Conservation (phyloP, 2,888 invertebrate genomes). For the Spodoptera picta region DNA sequence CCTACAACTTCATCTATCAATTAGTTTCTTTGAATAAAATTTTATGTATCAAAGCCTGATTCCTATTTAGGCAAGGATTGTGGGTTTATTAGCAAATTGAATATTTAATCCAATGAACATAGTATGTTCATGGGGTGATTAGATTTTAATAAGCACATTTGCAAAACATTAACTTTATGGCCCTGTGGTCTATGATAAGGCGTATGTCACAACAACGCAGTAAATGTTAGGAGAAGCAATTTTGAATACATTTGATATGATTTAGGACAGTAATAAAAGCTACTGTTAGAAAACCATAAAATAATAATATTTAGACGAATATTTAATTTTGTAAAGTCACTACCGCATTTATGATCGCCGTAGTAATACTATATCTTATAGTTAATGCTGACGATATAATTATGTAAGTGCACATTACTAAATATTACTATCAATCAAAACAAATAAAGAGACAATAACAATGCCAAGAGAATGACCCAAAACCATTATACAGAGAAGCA, state of each 20-base stretch:
- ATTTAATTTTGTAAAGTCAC: too few relatives aligned
- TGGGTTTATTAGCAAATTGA: constrained; percentile 42
- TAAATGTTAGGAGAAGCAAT: constrained; percentile 1
- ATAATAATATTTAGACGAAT: too few relatives aligned
- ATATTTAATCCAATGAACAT: constrained; percentile 20
- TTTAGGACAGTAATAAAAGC: constrained; percentile 2
- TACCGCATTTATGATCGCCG: too few relatives aligned
- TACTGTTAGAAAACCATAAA: too few relatives aligned
- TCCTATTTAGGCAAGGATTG: constrained; percentile 36
- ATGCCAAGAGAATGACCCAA: not conserved
- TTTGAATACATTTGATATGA: not conserved
- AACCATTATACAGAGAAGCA: constrained; percentile 4
- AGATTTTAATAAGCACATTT: constrained; percentile 26
- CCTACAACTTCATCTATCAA: constrained; percentile 45
- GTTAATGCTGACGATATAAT: too few relatives aligned
- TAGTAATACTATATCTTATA: too few relatives aligned
- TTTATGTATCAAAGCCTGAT: constrained; percentile 33
- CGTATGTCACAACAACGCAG: constrained; percentile 1
- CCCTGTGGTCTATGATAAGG: constrained; percentile 2
- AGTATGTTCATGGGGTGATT: constrained; percentile 25
- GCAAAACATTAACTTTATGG: constrained; percentile 23
- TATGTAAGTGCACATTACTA: too few relatives aligned
- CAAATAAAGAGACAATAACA: not conserved
- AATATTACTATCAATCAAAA: not conserved
- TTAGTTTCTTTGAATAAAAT: constrained; percentile 49